Percentiles rank a stretch among this genome's conserved stretches.
Evolutionary conservation across 2,797 vertebrate genomes (phyloP).

Genomic region (Borostomias antarcticus): DNA sequence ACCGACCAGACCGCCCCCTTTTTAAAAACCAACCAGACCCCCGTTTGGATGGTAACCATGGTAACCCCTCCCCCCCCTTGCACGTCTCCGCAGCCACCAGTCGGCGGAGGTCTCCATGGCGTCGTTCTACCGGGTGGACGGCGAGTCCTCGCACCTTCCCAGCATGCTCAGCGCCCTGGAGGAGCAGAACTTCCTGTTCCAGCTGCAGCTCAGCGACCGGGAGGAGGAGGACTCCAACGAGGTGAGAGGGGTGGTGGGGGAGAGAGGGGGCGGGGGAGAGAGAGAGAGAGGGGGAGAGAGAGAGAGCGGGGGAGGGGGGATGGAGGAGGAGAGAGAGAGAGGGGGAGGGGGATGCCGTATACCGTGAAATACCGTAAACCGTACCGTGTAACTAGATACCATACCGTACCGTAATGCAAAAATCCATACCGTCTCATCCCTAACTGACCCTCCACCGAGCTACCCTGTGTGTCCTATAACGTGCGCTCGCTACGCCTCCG

Average conservation of each 20-base stretch:
- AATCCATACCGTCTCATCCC: too few species aligned
- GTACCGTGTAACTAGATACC: too few species aligned
- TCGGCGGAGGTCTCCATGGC: conserved; percentile 87
- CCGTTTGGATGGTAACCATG: not conserved
- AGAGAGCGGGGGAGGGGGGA: not conserved
- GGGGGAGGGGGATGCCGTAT: not conserved
- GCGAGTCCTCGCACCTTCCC: conserved; percentile 76
- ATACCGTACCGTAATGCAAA: too few species aligned
- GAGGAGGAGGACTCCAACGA: conserved; percentile 78
- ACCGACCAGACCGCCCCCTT: not conserved
- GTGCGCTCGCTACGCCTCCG: too few species aligned
- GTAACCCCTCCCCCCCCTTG: not conserved
- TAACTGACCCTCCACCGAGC: too few species aligned
- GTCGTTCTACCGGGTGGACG: conserved; percentile 82
- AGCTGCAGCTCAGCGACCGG: conserved; percentile 82
- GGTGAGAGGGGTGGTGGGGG: conserved; percentile 58
- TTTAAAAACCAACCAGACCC: not conserved
- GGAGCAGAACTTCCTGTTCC: conserved; percentile 91
- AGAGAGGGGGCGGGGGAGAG: not conserved
- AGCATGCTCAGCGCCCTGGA: conserved; percentile 84
- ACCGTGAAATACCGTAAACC: too few species aligned
- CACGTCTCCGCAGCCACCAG: conserved; percentile 78
- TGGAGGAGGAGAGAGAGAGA: not conserved
- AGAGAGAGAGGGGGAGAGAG: not conserved
- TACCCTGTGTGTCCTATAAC: too few species aligned